Evolutionary conservation across 35 echinoderm and acorn worm genomes (phyloP), one percentile per base, ranked within the genome.

Genomic region (Chiridota heheva): DNA sequence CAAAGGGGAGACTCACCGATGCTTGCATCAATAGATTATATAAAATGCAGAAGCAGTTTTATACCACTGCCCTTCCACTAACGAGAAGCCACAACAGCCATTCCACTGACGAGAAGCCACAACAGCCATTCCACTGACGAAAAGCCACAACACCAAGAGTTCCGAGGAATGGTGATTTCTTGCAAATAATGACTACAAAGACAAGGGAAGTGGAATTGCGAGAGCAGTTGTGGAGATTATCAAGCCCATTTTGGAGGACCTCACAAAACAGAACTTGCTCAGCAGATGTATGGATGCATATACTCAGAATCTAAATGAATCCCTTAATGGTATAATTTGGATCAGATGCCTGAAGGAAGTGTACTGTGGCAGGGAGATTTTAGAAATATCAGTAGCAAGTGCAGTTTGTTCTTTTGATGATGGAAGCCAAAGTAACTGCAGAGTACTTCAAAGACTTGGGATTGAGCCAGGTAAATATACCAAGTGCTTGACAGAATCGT

Each of bases 241-340:
- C 4, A 73, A 73, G 40, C 70, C 70, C 7, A 35, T 73, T 17
- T 73, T 47, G 13, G 70, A 73, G 42, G 20, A 17, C 39, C 1
- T 73, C 2, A 42, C 39, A 27, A 48, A 38, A 47, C 39, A 73
- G 18, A 37, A 47, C 33, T 73, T 73, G 26, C 16, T 73, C 4
- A 24, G 15, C 15, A 42, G 40, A 48, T 48, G 70, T 29, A n/a
- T 73, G 4, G 70, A 73, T 32, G 34, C 18, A 42, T 73, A 73
- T 37, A 73, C 70, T 10, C 70, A 73, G 47, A 73, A 73, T 73
- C 42, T 43, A 24, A 73, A 73, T 73, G 70, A 72, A 37, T 38
- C 70, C 22, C 43, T 47, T 27, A 73, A 73, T 47, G 41, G 70
- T n/a, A 7, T 76, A 36, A 55, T 75, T 26, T 76, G 72, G 64